A percentile compares a stretch with the other conserved stretches of the same genome.
Conservation (phyloP, 2,797 vertebrate genomes). For the Sebastes melanostomus region DNA sequence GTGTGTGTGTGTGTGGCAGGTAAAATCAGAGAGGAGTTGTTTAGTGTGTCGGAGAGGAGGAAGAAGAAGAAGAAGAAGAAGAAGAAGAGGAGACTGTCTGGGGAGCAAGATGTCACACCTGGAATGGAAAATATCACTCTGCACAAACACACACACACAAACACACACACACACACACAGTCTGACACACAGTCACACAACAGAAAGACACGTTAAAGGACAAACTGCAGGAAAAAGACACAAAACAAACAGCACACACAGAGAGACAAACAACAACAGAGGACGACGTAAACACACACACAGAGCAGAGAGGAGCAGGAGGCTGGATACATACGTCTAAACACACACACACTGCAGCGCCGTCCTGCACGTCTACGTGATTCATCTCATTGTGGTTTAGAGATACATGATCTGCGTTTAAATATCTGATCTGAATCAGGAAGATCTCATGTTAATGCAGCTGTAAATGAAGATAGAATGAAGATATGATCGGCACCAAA, state of each 20-base stretch:
- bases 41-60: constrained; percentile 60
- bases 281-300: constrained; percentile 42
- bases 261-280: constrained; percentile 54
- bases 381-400: neutral
- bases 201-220: constrained; percentile 49
- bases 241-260: constrained; percentile 56
- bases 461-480: neutral
- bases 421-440: neutral
- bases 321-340: no score
- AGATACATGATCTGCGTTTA: neutral
- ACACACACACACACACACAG: constrained; percentile 14
- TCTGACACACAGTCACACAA: constrained; percentile 34
- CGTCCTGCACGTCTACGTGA: neutral
- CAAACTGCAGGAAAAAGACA: constrained; percentile 35
- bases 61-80: neutral
- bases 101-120: constrained; percentile 70
- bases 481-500: no score
- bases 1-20: constrained; percentile 56
- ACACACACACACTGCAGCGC: no score
- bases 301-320: neutral
- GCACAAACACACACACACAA: neutral
- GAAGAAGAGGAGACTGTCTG: constrained; percentile 51
- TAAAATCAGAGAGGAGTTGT: constrained; percentile 76
- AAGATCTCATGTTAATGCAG: neutral
- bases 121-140: constrained; percentile 73